Base-by-base conservation (phyloP, 2,797 vertebrate species). In the Phrynocephalus forsythii region DNA sequence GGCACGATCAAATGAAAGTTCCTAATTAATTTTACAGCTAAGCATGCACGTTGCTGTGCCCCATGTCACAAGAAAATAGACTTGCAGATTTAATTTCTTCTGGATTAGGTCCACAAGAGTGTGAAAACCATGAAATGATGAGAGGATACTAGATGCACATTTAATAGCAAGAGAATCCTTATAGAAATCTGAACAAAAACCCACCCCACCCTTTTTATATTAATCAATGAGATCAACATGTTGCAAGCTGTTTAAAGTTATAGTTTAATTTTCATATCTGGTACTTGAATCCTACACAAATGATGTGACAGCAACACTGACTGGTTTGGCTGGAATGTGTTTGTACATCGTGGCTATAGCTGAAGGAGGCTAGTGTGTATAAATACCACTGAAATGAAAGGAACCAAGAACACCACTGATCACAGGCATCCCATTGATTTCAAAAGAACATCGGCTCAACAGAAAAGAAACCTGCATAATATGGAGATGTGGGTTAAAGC, bases 21-120 rank as follows among this genome's bases (percentile, higher is more conserved):
- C 33, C 63, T 84, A 7, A 78, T 79, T 72, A 71, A 71, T 79
- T 84, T 88, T 79, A 79, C 16, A 38, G 68, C 30, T 72, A 52
- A 75, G 10, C 33, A 38, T 73, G 11, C 68, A 24, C 16, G 28
- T 79, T 20, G 63, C 8, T 33, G 6, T 33, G 22, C n/a, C 22
- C 26, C 33, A 48, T 5, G 60, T 20, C 6, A 56, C 63, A 28
- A 73, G 50, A 30, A 71, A 52, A 72, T 28, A 52, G 5, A 38
- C 24, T 38, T 72, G 13, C 69, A 9, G n/a, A 56, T 60, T 83
- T 60, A 28, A 15, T 77, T 86, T 66, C 44, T 30, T 6, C 6
- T 30, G 6, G 16, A 78, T 30, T 44, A 33, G 68, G 38, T 26
- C 18, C 72, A 22, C 11, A 78, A 5, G 26, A 66, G 9, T 66